phyloP scores from a whole-genome alignment of 2,113 vertebrate genomes.

The Corynorhinus townsendii region DNA sequence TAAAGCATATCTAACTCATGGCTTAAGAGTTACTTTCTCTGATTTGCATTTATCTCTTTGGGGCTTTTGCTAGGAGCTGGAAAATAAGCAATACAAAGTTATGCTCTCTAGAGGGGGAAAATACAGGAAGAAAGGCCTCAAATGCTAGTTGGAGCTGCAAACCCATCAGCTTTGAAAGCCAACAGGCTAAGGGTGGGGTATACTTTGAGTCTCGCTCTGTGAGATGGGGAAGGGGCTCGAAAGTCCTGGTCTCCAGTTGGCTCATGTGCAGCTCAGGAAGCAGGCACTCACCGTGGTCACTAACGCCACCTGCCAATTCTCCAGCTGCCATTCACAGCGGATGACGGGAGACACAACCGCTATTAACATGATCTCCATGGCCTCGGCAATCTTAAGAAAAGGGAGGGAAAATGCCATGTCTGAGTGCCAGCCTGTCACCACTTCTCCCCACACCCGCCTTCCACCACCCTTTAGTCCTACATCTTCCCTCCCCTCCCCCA shows the following conservation, averaged over 20 bases:
- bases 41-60: neutral
- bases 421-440: rapidly evolving
- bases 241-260: neutral
- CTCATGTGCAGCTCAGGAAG: neutral
- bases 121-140: neutral
- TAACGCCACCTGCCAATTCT: conserved; percentile 95
- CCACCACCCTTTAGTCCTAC: neutral
- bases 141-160: neutral
- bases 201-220: rapidly evolving
- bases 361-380: conserved; percentile 98
- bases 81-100: neutral
- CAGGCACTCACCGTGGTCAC: conserved; percentile 91
- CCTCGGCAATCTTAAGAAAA: conserved; percentile 87
- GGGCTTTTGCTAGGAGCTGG: neutral
- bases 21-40: neutral
- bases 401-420: neutral
- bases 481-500: neutral
- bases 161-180: neutral
- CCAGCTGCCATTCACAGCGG: conserved; percentile 92
- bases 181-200: neutral
- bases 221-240: rapidly evolving
- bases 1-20: neutral
- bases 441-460: neutral
- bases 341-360: conserved; percentile 92
- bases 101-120: neutral